Evolutionary conservation across 2,888 invertebrate species (phyloP), one percentile per base, ranked within the genome.

Genomic region (Drosophila mercatorum): DNA sequence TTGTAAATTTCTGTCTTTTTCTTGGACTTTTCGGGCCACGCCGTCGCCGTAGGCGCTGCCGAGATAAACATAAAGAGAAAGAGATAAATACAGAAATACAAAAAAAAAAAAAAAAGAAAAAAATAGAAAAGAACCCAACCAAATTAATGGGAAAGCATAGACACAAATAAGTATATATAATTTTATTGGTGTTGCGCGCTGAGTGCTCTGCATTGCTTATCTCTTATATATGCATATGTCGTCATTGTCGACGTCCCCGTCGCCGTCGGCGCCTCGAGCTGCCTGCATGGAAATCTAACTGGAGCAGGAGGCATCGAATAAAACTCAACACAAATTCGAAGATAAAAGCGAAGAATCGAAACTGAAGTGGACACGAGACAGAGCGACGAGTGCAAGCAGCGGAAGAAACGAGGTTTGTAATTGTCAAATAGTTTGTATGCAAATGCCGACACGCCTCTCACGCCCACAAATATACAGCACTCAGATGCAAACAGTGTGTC

Each of bases 1-100:
- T 83, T 87, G 85, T 83, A 83, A 84, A 88, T 87, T 44, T 22
- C 22, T 52, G 49, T 51, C 49, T 22, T 28, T 41, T 66, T 56
- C 49, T 57, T 22, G 36, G n/a, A 60, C 47, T 66, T 75, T 77
- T 75, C 68, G 78, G 80, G 81, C 56, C 83, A 81, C 76, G 71
- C 79, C 84, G 70, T 60, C 65, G 84, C 60, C 71, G 57, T 70
- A 67, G 78, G 78, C 74, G 65, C 73, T 68, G 57, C 17, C 58
- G 82, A 88, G 84, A 84, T 84, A 84, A 84, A 84, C 86, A 81
- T 67, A 81, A 73, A 84, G 81, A 83, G 76, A 88, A 83, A 84
- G 76, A 88, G 87, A 84, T 88, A 84, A 88, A 84, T 84, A 88
- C 88, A 76, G 81, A 84, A 84, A 84, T 84, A 84, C 1, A 44